These are phyloP conservation scores for Acanthaster planci DNA, from an alignment of 35 echinoderm and acorn worm species.

Conservation along the genomic window DNA sequence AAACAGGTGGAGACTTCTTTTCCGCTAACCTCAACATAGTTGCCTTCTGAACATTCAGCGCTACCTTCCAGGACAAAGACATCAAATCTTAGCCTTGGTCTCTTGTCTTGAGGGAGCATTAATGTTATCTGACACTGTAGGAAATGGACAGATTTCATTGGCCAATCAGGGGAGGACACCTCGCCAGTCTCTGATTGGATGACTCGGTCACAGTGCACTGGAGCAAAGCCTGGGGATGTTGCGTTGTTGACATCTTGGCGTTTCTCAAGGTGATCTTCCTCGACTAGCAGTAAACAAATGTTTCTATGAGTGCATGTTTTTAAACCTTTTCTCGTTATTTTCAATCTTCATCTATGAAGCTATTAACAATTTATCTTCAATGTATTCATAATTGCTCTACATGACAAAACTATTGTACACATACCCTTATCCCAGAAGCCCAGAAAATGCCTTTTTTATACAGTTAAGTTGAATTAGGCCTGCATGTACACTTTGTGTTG, in stretches of 20 bases:
- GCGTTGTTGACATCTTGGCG: background rate
- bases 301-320: no score
- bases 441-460: no score
- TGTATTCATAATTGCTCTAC: no score
- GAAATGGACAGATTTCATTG: background rate
- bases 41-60: background rate
- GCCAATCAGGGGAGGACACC: background rate
- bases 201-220: background rate
- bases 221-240: background rate
- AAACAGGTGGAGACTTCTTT: background rate
- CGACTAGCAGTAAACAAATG: no score
- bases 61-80: background rate
- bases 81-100: background rate
- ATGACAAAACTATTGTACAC: no score
- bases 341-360: no score
- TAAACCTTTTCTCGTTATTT: no score
- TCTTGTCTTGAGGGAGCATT: background rate
- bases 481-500: no score
- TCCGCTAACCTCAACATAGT: conserved; percentile 6
- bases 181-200: background rate
- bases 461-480: no score
- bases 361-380: no score
- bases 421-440: no score
- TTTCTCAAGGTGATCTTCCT: no score
- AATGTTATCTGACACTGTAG: background rate